Conservation (phyloP, 2,888 invertebrate genomes). For the Drosophila kuntzei region DNA sequence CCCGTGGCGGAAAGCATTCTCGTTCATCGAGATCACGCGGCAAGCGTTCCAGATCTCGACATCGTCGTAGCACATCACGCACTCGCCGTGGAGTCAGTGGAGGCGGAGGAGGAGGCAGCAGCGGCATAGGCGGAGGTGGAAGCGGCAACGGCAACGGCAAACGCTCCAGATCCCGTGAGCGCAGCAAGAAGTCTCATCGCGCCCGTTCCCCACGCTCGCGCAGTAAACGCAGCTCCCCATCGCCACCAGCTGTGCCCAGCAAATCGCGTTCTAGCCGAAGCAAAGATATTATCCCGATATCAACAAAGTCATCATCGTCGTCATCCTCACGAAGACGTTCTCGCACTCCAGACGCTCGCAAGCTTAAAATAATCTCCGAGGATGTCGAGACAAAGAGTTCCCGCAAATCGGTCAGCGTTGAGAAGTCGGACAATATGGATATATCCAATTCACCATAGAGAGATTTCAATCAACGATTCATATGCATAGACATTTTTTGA, state of each 20-base stretch:
- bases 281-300: slow-evolving; percentile 76
- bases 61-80: slow-evolving; percentile 82
- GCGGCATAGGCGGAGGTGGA: slow-evolving; percentile 22
- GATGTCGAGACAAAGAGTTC: slow-evolving; percentile 82
- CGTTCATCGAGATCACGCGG: slow-evolving; percentile 85
- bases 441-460: slow-evolving; percentile 91
- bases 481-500: slow-evolving; percentile 15
- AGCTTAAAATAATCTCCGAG: slow-evolving; percentile 82
- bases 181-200: slow-evolving; percentile 87
- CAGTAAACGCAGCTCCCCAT: slow-evolving; percentile 85
- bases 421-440: slow-evolving; percentile 91
- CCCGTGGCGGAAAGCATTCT: slow-evolving; percentile 83
- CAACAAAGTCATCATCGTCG: slow-evolving; percentile 60
- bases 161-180: slow-evolving; percentile 87
- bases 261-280: slow-evolving; percentile 81
- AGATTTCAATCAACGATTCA: slow-evolving; percentile 6
- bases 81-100: slow-evolving; percentile 56
- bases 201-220: slow-evolving; percentile 85
- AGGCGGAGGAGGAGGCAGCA: slow-evolving; percentile 23
- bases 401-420: slow-evolving; percentile 86
- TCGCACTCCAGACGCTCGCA: slow-evolving; percentile 84
- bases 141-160: slow-evolving; percentile 73
- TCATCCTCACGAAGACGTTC: slow-evolving; percentile 83
- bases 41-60: slow-evolving; percentile 86
- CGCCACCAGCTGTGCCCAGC: slow-evolving; percentile 77